Evolutionary conservation across 2,113 vertebrate species (phyloP).

Genomic region (Lophochroa leadbeateri): DNA sequence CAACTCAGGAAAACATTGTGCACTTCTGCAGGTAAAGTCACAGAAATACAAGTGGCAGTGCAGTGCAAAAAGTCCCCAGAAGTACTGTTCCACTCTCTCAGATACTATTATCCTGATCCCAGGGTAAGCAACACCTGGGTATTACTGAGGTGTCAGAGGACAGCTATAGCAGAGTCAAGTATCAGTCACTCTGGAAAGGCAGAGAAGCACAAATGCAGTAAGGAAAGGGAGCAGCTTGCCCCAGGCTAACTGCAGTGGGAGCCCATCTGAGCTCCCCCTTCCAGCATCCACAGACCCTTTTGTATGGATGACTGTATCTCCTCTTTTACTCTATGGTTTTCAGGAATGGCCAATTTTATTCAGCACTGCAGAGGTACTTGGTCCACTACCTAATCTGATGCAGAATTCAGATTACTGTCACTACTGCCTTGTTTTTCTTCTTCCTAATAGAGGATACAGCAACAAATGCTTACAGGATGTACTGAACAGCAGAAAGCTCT

Average conservation of each 20-base stretch:
- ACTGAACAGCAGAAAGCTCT: neutral
- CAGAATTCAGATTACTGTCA: neutral
- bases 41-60: neutral
- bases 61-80: neutral
- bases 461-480: neutral
- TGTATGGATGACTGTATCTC: neutral
- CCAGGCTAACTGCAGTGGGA: neutral
- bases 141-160: neutral
- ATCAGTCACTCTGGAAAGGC: neutral
- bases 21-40: neutral
- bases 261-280: neutral
- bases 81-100: neutral
- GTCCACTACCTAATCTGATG: neutral
- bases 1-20: neutral
- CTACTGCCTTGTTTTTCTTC: neutral
- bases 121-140: neutral
- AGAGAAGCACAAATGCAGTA: neutral
- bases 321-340: neutral
- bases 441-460: neutral
- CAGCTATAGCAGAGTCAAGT: neutral
- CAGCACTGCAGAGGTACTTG: neutral
- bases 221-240: neutral
- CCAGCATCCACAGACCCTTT: neutral
- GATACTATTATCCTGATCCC: neutral
- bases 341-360: neutral